Evolutionary conservation across 2,888 invertebrate genomes (phyloP), one percentile per base, ranked within the genome.

Genomic region (Tethea ocularis): DNA sequence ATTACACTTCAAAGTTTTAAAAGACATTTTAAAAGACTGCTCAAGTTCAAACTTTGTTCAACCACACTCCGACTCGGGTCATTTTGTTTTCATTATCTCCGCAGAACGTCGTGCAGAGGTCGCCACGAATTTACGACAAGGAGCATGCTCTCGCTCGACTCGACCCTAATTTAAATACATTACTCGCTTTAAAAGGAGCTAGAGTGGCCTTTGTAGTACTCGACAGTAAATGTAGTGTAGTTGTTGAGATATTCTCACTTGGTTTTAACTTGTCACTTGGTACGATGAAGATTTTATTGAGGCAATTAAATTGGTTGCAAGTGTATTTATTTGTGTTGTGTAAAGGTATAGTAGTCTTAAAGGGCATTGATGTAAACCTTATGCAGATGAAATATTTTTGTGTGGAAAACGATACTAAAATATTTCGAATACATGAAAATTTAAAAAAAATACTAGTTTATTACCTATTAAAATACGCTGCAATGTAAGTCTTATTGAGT

Each of bases 1-100:
- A 33, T 33, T 33, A 38, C 15, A 20, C 10, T 46, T 46, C 17
- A 46, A 46, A 46, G 46, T 46, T 17, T n/a, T 10, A 20, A 33
- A 33, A 33, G 6, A 29, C 29, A 8, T 29, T 29, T 8, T 29
- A 8, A 8, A 23, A 52, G 15, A 52, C 24, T 20, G n/a, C n/a
- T n/a, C 23, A 23, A 52, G n/a, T 52, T n/a, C 52, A 52, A 57
- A 33, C 24, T 23, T 46, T 51, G 15, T 46, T 60, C 54, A 60
- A 58, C 62, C 58, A 52, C 11, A 56, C 51, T 51, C 23, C 58
- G 51, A 59, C 46, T 46, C 46, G 67, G 33, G 73, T 69, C 72
- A 71, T 74, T 78, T 74, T 70, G 68, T 77, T 77, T 79, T 78
- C 75, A 79, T 79, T 78, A 74, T 69, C 69, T 66, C 60, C 65